Base-by-base conservation (phyloP, 1,140 invertebrate species). In the Diplogasteroides magnus region DNA sequence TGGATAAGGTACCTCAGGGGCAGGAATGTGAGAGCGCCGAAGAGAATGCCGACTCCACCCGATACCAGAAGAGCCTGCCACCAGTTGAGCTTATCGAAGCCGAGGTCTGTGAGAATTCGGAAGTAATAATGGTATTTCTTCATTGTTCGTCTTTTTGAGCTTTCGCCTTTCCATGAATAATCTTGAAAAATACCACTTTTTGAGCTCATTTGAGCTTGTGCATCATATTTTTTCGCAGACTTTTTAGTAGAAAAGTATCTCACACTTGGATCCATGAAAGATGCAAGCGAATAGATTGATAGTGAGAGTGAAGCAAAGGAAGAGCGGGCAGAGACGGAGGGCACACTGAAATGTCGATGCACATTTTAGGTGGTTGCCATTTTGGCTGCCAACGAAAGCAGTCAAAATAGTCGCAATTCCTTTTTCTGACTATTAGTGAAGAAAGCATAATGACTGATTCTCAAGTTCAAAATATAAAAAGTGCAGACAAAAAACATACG, bases 251-350 rank as follows among this genome's bases (percentile, higher is more conserved):
- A 11, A 48, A 48, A 48, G 6, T 6, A 23, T 56, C 71, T 70
- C 60, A 73, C 71, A 73, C 27, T 73, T 73, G 2, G 71, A 73
- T 61, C 71, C 71, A 59, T 73, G 61, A 28, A 32, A 73, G 61
- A 73, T 69, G 26, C 61, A 64, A 26, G 71, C 67, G n/a, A 72
- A 73, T 1, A 70, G 61, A 31, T 73, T 73, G 61, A 73, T 67
- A 25, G 61, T 62, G 25, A 73, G 56, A 65, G 71, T 70, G 68
- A 73, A 73, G 23, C 61, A 61, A 60, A 69, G 64, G 57, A 73
- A 70, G 31, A 73, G 31, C 26, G 71, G 71, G 13, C 61, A 64
- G 23, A 64, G 37, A 48, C 6, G 37, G 37, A 48, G 37, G 19
- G 37, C 37, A 19, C 6, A 48, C 37, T 48, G 37, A 48, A 48